These are phyloP conservation scores for Phalacrocorax brasilianus DNA, from an alignment of 2,113 vertebrate species.

Conservation along the genomic window DNA sequence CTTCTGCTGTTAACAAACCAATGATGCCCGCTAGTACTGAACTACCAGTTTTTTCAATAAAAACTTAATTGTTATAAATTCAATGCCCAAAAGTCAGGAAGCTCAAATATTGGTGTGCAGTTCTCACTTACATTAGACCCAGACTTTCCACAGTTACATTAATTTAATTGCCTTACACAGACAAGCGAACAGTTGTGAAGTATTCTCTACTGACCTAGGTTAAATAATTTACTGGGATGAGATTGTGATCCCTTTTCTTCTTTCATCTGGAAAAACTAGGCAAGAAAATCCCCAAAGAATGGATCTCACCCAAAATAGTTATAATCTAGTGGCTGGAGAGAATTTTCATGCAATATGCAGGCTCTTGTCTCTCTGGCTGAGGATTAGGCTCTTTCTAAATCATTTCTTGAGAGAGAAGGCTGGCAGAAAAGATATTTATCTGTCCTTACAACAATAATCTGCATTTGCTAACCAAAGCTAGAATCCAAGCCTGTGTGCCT, in stretches of 20 bases:
- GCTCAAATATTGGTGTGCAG: background rate
- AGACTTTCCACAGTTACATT: background rate
- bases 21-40: background rate
- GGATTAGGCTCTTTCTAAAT: background rate
- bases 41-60: background rate
- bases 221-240: background rate
- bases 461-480: background rate
- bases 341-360: background rate
- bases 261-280: background rate
- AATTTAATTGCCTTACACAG: background rate
- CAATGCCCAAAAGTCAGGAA: background rate
- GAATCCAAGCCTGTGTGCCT: background rate
- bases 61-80: background rate
- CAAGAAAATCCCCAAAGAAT: background rate
- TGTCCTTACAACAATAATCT: background rate
- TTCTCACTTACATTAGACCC: background rate
- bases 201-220: background rate
- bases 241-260: background rate
- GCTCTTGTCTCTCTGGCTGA: background rate
- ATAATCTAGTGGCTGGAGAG: background rate
- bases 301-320: background rate
- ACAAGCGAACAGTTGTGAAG: background rate
- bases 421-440: background rate
- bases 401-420: background rate
- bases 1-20: background rate